Base-by-base conservation (phyloP, 1,140 invertebrate species). In the Trissolcus basalis region DNA sequence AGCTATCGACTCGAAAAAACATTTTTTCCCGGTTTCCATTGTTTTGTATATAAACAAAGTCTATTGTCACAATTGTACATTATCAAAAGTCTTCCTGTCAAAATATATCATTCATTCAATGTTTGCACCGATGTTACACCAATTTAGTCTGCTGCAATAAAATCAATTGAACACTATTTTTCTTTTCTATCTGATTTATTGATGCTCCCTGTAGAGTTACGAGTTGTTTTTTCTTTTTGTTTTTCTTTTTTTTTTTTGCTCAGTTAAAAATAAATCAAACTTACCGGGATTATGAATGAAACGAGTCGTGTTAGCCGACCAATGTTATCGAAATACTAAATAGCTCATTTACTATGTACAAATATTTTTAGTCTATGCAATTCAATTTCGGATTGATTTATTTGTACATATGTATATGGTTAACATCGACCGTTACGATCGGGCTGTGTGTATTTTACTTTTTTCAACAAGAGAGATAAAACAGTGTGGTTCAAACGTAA, bases 261-360 rank as follows among this genome's bases (percentile, higher is more conserved):
- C 33, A 35, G 10, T 35, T 35, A 35, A n/a, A 11, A 39, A 9
- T 1, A 9, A 39, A 39, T 11, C 36, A 78, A 84, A 87, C 86
- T 86, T 86, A 86, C 83, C 85, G 60, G 83, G 72, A 78, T 81
- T 83, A 83, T 79, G 82, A 82, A 83, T 82, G 79, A 78, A 83
- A 70, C 79, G 79, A 85, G 80, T 86, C 78, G 76, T 83, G 78
- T 84, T 84, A 86, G 80, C 81, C 81, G 81, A 85, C 80, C 83
- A 85, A 79, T 58, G 67, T 82, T 79, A 83, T 83, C 79, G 78
- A 84, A 80, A 12, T 79, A 86, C 80, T 85, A 84, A 72, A 70
- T 71, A 80, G 48, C 63, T 74, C 47, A 72, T 69, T 55, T 51
- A 64, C 53, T 72, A 68, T 67, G 50, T 48, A 65, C 53, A 14